Evolutionary conservation across 2,888 invertebrate species (phyloP).

Genomic region (Deilephila porcellus): DNA sequence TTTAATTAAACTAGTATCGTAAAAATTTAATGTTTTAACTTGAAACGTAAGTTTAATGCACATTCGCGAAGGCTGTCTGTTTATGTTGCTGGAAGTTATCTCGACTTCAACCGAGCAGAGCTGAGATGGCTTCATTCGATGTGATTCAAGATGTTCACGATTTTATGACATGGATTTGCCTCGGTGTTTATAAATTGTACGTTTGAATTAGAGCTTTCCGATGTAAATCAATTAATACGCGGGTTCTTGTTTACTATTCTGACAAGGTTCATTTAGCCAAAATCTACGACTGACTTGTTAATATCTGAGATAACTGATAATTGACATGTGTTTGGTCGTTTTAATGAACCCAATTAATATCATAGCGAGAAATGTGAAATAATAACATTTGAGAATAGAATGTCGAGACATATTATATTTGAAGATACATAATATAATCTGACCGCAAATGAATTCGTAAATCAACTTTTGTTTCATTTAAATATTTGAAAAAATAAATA

Average conservation of each 20-base stretch:
- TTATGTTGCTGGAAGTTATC: conserved; percentile 20
- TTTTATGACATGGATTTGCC: conserved; percentile 12
- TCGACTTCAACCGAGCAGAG: background rate
- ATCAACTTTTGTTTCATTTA: background rate
- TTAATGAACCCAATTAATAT: background rate
- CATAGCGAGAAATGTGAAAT: background rate
- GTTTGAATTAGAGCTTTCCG: background rate
- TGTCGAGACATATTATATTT: background rate
- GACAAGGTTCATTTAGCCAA: conserved; percentile 13
- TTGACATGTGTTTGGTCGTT: conserved; percentile 5
- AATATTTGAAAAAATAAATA: too few relatives aligned
- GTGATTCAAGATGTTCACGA: conserved; percentile 7
- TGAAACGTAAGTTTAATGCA: conserved; percentile 70
- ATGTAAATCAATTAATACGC: background rate
- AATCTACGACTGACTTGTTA: background rate
- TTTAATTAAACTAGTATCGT: conserved; percentile 42
- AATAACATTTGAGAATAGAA: background rate
- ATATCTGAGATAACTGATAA: background rate
- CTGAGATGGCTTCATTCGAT: background rate
- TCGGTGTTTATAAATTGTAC: conserved; percentile 5
- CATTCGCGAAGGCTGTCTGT: conserved; percentile 36
- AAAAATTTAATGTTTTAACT: conserved; percentile 71
- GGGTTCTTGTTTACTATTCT: background rate
- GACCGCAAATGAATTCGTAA: background rate
- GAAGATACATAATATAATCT: background rate